These are phyloP conservation scores for Caenorhabditis sp. DNA, from an alignment of 2,888 invertebrate genomes.

Conservation along the genomic window DNA sequence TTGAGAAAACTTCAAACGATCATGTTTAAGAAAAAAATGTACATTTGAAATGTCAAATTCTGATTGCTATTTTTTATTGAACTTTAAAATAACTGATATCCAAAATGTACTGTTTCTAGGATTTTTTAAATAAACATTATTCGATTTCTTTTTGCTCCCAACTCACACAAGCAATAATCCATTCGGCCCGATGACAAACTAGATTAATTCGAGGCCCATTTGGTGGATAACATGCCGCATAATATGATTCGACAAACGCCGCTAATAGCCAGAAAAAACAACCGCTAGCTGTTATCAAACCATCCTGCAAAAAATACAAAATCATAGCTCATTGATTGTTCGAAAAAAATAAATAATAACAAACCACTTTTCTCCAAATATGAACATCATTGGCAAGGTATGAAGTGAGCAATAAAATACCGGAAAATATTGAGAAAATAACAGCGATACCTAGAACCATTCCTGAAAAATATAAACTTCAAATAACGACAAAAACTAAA, in stretches of 20 bases:
- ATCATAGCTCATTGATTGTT: not conserved
- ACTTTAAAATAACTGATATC: no score
- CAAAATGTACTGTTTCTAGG: no score
- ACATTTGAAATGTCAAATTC: no score
- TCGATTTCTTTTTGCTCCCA: no score
- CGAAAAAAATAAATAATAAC: conserved; percentile 5
- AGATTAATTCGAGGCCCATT: conserved; percentile 59
- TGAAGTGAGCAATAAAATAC: conserved; percentile 52
- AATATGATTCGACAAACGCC: conserved; percentile 66
- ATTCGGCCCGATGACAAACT: conserved; percentile 66
- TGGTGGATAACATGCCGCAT: conserved; percentile 68
- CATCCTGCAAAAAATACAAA: conserved; percentile 58
- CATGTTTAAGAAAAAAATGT: no score
- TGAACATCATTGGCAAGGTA: conserved; percentile 50
- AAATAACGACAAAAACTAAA: not conserved
- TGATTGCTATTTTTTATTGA: no score
- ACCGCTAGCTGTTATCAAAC: conserved; percentile 50
- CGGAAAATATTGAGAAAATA: conserved; percentile 51
- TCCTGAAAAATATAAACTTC: no score
- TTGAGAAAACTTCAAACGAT: no score
- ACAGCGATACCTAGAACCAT: conserved; percentile 53
- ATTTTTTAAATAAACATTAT: no score
- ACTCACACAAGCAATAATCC: conserved; percentile 60
- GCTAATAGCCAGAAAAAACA: conserved; percentile 59
- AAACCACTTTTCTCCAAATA: conserved; percentile 60